Evolutionary conservation across 37 sponge, comb jelly and placozoan genomes (phyloP).

Genomic region (Oscarella lobularis): DNA sequence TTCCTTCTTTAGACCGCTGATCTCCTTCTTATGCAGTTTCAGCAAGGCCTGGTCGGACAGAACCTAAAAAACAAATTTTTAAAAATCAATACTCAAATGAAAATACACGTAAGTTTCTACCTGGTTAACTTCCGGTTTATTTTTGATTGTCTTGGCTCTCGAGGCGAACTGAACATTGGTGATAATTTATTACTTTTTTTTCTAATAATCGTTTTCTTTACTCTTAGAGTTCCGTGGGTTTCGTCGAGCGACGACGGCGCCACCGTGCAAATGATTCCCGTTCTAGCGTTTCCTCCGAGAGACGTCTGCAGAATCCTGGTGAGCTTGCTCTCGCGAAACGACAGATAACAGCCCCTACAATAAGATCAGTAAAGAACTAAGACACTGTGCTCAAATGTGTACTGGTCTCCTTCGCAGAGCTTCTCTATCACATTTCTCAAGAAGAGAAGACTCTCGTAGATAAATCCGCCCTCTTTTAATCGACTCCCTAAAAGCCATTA

Average conservation of each 20-base stretch:
- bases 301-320: constrained; percentile 85
- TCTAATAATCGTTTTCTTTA: constrained; percentile 7
- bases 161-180: constrained; percentile 66
- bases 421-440: constrained; percentile 76
- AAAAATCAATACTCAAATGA: not conserved
- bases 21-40: not conserved
- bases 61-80: not conserved
- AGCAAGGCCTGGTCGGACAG: not conserved
- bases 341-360: not conserved
- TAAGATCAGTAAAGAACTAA: not conserved
- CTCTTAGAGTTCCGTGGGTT: constrained; percentile 75
- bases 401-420: constrained; percentile 44
- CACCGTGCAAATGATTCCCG: constrained; percentile 76
- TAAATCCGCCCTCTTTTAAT: constrained; percentile 77
- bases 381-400: not conserved
- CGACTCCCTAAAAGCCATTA: constrained; percentile 23
- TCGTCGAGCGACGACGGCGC: constrained; percentile 72
- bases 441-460: constrained; percentile 66
- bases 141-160: constrained; percentile 78
- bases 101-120: constrained; percentile 6
- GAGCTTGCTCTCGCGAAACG: constrained; percentile 84
- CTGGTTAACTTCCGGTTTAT: constrained; percentile 84
- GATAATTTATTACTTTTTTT: not conserved
- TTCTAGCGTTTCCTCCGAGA: constrained; percentile 91
- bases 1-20: not conserved